Conservation (phyloP, 2,888 invertebrate species). For the Digitonthophagus gazella region DNA sequence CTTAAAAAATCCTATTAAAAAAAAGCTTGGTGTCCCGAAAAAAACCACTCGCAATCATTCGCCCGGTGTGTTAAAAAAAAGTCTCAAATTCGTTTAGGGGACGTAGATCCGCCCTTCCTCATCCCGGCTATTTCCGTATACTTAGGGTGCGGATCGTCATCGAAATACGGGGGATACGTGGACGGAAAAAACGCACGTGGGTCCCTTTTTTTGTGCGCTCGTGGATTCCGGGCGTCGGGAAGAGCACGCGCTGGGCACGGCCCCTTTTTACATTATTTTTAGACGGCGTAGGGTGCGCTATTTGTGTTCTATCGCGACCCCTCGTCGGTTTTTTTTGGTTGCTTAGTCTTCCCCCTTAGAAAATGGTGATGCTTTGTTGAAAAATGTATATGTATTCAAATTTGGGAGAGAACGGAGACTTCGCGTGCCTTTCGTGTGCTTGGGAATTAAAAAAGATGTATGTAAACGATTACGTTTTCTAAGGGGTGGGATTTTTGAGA, state of each 20-base stretch:
- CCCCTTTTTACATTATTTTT: slow-evolving; percentile 39
- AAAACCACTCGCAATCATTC: background rate
- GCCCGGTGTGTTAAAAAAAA: background rate
- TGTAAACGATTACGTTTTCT: too few relatives aligned
- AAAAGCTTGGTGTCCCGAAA: background rate
- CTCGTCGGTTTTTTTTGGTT: background rate
- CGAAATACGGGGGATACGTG: background rate
- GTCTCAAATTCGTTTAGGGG: background rate
- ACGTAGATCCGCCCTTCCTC: background rate
- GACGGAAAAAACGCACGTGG: background rate
- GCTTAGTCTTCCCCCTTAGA: background rate
- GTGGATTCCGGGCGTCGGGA: background rate
- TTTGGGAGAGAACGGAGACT: background rate
- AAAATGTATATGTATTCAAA: background rate
- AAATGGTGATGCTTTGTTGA: background rate
- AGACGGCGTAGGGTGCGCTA: slow-evolving; percentile 31
- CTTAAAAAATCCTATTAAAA: background rate
- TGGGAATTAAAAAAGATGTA: background rate
- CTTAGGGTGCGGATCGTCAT: too few relatives aligned
- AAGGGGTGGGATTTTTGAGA: background rate
- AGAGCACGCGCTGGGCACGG: slow-evolving; percentile 34
- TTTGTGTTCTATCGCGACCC: slow-evolving; percentile 21
- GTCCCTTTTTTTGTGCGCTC: background rate
- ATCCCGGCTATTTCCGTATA: background rate
- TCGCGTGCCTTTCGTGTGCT: background rate